Base-by-base conservation (phyloP, 53 echinoderm and acorn worm species). In the Holothuria leucospilota region DNA sequence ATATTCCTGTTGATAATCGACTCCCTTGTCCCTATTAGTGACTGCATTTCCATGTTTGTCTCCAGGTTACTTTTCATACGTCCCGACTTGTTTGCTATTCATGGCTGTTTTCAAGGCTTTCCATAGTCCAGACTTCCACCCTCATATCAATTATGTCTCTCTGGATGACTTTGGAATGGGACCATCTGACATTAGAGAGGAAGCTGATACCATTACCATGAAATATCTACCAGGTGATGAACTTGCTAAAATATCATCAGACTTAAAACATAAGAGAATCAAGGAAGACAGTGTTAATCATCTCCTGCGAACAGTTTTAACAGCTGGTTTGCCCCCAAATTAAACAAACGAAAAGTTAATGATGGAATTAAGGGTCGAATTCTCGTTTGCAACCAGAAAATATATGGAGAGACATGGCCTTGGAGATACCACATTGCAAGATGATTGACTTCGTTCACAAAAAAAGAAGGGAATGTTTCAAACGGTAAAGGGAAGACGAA, bases 181-280 rank as follows among this genome's bases (percentile, higher is more conserved):
- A 73, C 90, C 91, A 21, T 84, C 91, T 10, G 92, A 95, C 59
- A 68, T 93, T 95, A n/a, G n/a, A n/a, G n/a, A n/a, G 61, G 98
- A 98, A 69, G 98, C 98, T 27, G 93, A 98, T n/a, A 92, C 98
- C 83, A 95, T 98, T 61, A 95, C 98, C 40, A 95, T 98, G 98
- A 98, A 98, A 85, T 98, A 98, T 81, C 93, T 98, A n/a, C 89
- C 87, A 53, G 95, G 95, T 51, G 88, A 93, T 41, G 95, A 98
- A 59, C 88, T 98, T 29, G 86, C 90, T 59, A 93, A 90, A 84
- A 81, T 98, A 24, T 95, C 98, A 15, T 90, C 89, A 20, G 94
- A 92, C 29, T 92, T 94, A 79, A 88, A 90, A 59, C 77, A 70
- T 42, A 71, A 85, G 11, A 71, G 42, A 2, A 56, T 62, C 20